Percentiles rank a stretch among this genome's conserved stretches.
These are phyloP conservation scores for Coluber constrictor DNA, from an alignment of 2,797 vertebrate genomes.

Conservation along the genomic window DNA sequence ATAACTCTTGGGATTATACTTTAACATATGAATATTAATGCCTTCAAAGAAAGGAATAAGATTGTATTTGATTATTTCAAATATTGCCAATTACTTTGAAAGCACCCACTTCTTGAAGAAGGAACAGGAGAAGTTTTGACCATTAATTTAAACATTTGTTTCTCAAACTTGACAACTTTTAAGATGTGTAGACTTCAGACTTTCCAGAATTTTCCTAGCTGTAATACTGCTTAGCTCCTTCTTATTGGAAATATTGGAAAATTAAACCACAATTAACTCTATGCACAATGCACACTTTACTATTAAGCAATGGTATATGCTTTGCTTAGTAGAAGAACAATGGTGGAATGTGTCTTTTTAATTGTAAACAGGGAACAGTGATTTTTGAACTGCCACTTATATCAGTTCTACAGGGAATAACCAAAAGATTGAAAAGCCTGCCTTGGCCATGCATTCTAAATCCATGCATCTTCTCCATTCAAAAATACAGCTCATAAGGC, in stretches of 20 bases:
- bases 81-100: neutral
- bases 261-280: neutral
- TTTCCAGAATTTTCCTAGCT: too few species aligned
- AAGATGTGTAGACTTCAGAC: neutral
- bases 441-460: neutral
- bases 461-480: neutral
- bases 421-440: neutral
- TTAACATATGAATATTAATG: neutral
- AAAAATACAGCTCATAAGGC: neutral
- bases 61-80: neutral
- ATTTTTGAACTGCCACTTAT: neutral
- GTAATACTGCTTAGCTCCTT: neutral
- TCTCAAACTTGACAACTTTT: neutral
- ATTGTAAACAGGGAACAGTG: neutral
- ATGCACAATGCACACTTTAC: neutral
- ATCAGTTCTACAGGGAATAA: neutral
- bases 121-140: neutral
- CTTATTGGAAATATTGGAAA: neutral
- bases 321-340: neutral
- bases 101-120: neutral
- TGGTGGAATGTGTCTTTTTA: neutral
- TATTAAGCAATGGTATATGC: neutral
- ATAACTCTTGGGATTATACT: neutral
- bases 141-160: neutral
- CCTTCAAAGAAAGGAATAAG: neutral